Evolutionary conservation across 2,888 invertebrate genomes (phyloP).

Genomic region (Coenonympha arcania): DNA sequence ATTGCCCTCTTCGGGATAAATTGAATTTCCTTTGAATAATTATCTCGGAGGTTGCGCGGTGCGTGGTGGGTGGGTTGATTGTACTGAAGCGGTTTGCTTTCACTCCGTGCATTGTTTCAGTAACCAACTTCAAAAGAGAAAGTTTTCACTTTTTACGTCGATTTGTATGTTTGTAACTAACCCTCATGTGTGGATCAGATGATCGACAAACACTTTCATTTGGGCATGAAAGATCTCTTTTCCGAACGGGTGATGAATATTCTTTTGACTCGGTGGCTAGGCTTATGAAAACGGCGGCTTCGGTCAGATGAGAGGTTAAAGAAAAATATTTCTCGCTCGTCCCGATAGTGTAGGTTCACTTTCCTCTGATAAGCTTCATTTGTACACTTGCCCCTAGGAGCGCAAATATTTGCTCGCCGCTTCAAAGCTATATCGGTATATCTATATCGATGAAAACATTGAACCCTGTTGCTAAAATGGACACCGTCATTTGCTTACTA

Average conservation of each 20-base stretch:
- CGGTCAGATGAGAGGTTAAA: no score
- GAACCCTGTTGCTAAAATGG: background rate
- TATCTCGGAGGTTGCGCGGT: conserved; percentile 31
- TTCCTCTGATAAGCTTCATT: background rate
- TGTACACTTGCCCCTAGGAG: background rate
- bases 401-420: background rate
- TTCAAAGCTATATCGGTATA: background rate
- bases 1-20: conserved; percentile 20
- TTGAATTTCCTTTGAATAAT: conserved; percentile 45
- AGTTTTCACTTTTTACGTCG: no score
- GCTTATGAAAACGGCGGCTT: no score
- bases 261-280: no score
- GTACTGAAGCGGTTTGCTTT: conserved; percentile 26
- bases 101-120: conserved; percentile 10
- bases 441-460: background rate
- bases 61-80: conserved; percentile 32
- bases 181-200: no score
- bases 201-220: no score
- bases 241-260: no score
- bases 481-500: background rate
- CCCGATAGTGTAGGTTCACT: background rate
- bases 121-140: no score
- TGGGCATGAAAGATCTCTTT: no score
- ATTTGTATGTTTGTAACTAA: no score
- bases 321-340: no score